Base-by-base conservation (phyloP, 2,113 vertebrate genomes). In the Andinoacara biseriatus region DNA sequence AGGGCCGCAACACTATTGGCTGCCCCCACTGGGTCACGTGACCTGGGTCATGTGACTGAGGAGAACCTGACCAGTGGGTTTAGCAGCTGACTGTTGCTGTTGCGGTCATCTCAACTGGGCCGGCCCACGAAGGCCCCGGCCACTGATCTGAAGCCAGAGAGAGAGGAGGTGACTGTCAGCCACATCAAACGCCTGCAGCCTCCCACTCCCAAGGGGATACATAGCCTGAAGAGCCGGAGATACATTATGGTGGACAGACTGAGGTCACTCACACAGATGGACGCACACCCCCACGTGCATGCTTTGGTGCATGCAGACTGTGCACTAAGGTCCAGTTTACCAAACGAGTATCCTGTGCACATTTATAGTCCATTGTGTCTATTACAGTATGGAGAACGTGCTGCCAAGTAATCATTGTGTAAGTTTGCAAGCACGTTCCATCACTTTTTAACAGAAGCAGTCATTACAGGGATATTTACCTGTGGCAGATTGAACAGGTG, bases 11-110 rank as follows among this genome's bases (percentile, higher is more conserved):
- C 86, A 43, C 84, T 63, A 91, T 87, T 89, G 90, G 93, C 92
- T 88, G 86, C 83, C 88, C 91, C 67, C 74, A n/a, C 67, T 72
- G 78, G 80, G 91, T 93, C 91, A 95, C 83, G 76, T 93, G 94
- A 94, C 84, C 33, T 2, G 26, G 80, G 90, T 94, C 91, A 93
- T 85, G 89, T 93, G 93, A 94, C 90, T 7, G 58, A 87, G 78
- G 57, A 74, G 77, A 90, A 88, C 35, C 82, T 59, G 80, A 83
- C 38, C 33, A 22, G 49, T 77, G 38, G 80, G 82, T 83, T 84
- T 85, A 87, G 86, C 86, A 81, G 84, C 75, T 92, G 86, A 88
- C 85, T 82, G 35, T 67, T 59, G 31, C 69, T 2, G 22, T 81
- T 43, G 75, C n/a, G 86, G 92, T 93, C 92, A 93, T 88, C 82